Base-by-base conservation (phyloP, 2,888 invertebrate species). In the Latrodectus hesperus region DNA sequence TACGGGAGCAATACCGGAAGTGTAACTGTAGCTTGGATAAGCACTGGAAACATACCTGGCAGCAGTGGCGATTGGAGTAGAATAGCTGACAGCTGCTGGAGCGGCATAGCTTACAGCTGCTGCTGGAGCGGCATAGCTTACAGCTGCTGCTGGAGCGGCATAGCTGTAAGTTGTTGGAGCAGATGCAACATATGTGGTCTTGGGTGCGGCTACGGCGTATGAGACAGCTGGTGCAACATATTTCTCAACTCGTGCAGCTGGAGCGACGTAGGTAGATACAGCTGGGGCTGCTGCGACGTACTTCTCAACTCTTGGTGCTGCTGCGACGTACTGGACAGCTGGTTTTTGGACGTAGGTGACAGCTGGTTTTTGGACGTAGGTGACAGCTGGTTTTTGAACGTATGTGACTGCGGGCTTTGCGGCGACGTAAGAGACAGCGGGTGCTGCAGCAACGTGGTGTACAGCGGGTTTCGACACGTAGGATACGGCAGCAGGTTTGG, bases 361-460 rank as follows among this genome's bases (percentile, higher is more conserved):
- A 51, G 85, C 85, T 9, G 82, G 82, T 51, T 55, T 73, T 1
- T 72, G 16, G 17, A 71, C 70, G 55, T 83, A 83, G 55, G 38
- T 22, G 12, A 77, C 68, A 1, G 84, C 77, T 5, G 77, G 77
- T n/a, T 73, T 65, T 16, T 38, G 17, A 38, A 73, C 73, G 51
- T 73, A 79, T 17, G 26, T 22, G 17, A 79, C 74, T 4, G 80
- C 77, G 65, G 84, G 78, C 14, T 9, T 51, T 11, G 67, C 49
- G 8, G 68, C 64, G 22, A 77, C 77, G 65, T 52, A 49, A 16
- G 72, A 26, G 10, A 72, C 53, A 4, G 53, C 70, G 65, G 84
- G 78, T 3, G 14, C 51, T 11, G 67, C 49, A 9, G 68, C 64
- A 51, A n/a, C n/a, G 16, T 60, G 60, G 6, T 16, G 14, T 60